phyloP scores from a whole-genome alignment of 2,113 vertebrate genomes.

The Apodemus speciosus region DNA sequence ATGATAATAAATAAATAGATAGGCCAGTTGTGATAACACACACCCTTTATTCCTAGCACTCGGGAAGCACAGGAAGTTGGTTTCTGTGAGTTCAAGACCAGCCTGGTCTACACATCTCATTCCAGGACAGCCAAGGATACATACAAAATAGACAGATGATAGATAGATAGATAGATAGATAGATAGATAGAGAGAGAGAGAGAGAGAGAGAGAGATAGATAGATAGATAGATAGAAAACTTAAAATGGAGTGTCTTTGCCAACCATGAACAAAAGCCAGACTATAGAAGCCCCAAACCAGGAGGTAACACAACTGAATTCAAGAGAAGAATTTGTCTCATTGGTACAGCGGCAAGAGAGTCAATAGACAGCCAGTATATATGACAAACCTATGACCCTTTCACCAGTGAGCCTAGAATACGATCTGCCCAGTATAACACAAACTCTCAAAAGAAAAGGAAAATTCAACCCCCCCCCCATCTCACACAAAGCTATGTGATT shows the following conservation, averaged over 20 bases:
- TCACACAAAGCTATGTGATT: not conserved
- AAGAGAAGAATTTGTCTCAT: not conserved
- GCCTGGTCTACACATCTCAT: not conserved
- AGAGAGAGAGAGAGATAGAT: not conserved
- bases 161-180: not conserved
- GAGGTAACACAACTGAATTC: not conserved
- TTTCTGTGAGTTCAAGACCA: not conserved
- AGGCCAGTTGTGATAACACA: not conserved
- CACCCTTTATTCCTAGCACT: not conserved
- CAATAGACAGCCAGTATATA: not conserved
- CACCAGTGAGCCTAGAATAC: not conserved
- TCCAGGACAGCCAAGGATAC: not conserved
- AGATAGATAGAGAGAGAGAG: not conserved
- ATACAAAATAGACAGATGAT: not conserved
- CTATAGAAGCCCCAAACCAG: not conserved
- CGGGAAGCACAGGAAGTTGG: not conserved
- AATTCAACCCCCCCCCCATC: not conserved
- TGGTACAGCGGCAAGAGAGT: not conserved
- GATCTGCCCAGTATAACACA: not conserved
- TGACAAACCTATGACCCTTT: not conserved
- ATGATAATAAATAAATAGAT: not conserved
- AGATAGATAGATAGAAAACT: not conserved
- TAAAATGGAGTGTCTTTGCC: not conserved
- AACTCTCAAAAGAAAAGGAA: not conserved
- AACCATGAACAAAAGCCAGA: not conserved